phyloP scores from a whole-genome alignment of 2,888 invertebrate genomes.

The Metacarcinus magister region DNA sequence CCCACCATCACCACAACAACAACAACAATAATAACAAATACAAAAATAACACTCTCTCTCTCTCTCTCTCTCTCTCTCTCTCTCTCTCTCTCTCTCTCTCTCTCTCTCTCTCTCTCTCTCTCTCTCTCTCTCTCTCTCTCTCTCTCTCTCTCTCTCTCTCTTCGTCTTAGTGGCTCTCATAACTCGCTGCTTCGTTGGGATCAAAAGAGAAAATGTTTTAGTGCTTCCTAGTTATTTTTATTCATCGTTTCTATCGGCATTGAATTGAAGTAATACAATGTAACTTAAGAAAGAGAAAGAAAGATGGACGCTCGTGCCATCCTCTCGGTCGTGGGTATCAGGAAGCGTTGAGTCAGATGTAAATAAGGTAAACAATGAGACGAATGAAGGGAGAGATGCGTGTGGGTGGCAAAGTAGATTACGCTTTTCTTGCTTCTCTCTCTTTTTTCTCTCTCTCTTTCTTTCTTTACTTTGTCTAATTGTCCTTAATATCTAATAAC shows the following conservation, averaged over 20 bases:
- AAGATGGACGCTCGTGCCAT: not conserved
- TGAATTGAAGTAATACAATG: not conserved
- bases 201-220: no score
- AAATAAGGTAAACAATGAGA: not conserved
- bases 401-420: not conserved
- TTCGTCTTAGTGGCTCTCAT: not conserved
- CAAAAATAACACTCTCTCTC: conserved; percentile 38
- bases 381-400: not conserved
- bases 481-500: not conserved
- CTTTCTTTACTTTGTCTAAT: not conserved
- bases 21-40: no score
- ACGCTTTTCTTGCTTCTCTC: not conserved
- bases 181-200: no score
- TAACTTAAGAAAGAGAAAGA: not conserved
- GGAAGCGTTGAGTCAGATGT: not conserved
- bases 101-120: not conserved
- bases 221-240: not conserved
- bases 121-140: conserved; percentile 38
- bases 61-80: conserved; percentile 52
- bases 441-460: conserved; percentile 63
- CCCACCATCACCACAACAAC: not conserved
- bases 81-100: conserved; percentile 35
- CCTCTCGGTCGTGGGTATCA: not conserved
- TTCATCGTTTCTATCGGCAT: not conserved
- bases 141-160: conserved; percentile 41